Conservation (phyloP, 2,888 invertebrate genomes). For the Graphium colonna region DNA sequence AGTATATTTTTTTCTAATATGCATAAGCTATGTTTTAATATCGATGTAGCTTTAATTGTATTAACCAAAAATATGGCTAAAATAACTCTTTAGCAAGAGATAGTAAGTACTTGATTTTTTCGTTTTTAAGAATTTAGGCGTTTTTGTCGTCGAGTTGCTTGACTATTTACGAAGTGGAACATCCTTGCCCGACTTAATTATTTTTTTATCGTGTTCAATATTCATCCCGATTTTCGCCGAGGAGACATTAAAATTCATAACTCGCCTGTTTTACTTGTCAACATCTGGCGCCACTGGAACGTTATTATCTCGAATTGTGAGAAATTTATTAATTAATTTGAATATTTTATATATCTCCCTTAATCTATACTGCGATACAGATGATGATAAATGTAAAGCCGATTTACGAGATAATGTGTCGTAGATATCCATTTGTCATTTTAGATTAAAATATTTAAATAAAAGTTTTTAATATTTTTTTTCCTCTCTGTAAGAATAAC, state of each 20-base stretch:
- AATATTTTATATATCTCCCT: slow-evolving; percentile 20
- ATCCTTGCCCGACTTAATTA: slow-evolving; percentile 49
- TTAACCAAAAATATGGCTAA: too few species aligned
- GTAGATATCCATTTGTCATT: too few species aligned
- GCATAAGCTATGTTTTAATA: too few species aligned
- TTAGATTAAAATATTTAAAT: too few species aligned
- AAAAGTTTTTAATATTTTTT: too few species aligned
- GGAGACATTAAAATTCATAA: slow-evolving; percentile 73
- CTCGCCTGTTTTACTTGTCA: slow-evolving; percentile 66
- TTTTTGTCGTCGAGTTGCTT: background rate
- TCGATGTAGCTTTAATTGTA: too few species aligned
- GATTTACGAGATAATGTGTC: too few species aligned
- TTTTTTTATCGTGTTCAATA: slow-evolving; percentile 69
- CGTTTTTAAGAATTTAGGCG: background rate
- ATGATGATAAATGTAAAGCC: background rate
- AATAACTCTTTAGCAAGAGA: too few species aligned
- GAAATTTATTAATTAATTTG: slow-evolving; percentile 61
- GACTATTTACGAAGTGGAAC: background rate
- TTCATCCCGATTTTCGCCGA: slow-evolving; percentile 65
- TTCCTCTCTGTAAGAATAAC: too few species aligned
- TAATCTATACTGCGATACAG: background rate
- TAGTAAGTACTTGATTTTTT: too few species aligned
- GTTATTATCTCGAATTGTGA: slow-evolving; percentile 58
- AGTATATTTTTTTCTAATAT: too few species aligned
- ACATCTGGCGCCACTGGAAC: slow-evolving; percentile 66